These are phyloP conservation scores for Chironex yamaguchii DNA, from an alignment of 30 jellyfish, hydroid and myxozoan species.

Conservation along the genomic window DNA sequence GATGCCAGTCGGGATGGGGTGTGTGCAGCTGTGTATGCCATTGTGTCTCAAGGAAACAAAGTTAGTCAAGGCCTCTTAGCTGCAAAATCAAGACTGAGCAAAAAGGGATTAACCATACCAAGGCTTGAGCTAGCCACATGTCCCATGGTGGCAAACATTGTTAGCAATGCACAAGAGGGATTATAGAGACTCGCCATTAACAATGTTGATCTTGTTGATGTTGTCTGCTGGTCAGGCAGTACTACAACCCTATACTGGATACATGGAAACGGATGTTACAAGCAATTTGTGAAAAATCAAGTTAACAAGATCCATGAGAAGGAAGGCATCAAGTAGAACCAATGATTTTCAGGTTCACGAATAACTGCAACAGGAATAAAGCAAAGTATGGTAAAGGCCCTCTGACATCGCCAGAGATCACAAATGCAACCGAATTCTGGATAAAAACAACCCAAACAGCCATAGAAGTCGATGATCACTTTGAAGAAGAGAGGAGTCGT, in stretches of 20 bases:
- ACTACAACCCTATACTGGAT: conserved; percentile 67
- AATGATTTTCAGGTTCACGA: no score
- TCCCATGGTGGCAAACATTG: conserved; percentile 59
- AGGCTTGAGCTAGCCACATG: conserved; percentile 74
- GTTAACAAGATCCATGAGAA: conserved; percentile 47
- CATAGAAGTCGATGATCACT: no score
- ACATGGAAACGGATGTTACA: no score
- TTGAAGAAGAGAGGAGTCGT: no score
- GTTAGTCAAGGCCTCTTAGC: conserved; percentile 45
- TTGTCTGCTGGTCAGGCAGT: no score
- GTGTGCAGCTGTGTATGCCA: conserved; percentile 65
- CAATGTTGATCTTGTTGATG: no score
- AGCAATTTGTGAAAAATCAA: conserved; percentile 35
- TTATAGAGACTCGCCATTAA: conserved; percentile 13
- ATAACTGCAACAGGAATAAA: no score
- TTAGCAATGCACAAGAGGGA: conserved; percentile 52
- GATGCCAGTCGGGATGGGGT: conserved; percentile 80
- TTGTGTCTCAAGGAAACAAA: conserved; percentile 54
- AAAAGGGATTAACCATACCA: conserved; percentile 73
- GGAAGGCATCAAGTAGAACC: no score
- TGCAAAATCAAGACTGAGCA: conserved; percentile 65
- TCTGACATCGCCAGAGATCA: no score
- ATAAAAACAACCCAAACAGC: no score
- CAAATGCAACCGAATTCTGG: no score
- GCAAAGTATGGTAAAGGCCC: no score